phyloP scores from a whole-genome alignment of 53 echinoderm and acorn worm genomes.

The Paelopatides confundens region DNA sequence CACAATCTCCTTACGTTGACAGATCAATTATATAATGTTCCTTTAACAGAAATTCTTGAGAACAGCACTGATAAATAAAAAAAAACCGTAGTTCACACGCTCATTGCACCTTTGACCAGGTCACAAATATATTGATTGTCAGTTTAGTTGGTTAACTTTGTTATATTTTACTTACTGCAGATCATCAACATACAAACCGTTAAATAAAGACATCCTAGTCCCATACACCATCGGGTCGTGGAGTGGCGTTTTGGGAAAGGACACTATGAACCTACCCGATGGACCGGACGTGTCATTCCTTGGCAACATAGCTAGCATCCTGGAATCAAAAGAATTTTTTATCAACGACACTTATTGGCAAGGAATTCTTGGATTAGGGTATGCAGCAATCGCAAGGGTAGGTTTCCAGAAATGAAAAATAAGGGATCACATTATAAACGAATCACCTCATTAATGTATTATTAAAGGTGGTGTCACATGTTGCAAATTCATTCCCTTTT shows the following conservation, averaged over 20 bases:
- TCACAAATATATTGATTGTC: not conserved
- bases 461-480: too few species aligned
- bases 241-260: constrained; percentile 83
- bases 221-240: constrained; percentile 93
- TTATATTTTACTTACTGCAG: constrained; percentile 37
- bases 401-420: not conserved
- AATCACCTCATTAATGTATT: too few species aligned
- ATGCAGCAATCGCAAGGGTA: constrained; percentile 89
- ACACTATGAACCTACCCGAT: constrained; percentile 67
- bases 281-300: constrained; percentile 64
- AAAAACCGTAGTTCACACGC: not conserved
- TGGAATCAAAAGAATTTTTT: constrained; percentile 85
- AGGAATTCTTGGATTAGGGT: constrained; percentile 93
- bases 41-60: too few species aligned
- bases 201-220: constrained; percentile 62
- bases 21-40: too few species aligned
- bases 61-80: not conserved
- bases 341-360: constrained; percentile 95
- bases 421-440: too few species aligned
- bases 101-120: too few species aligned
- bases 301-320: constrained; percentile 84
- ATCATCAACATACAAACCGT: constrained; percentile 61
- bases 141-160: too few species aligned
- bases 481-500: too few species aligned
- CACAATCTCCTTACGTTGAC: too few species aligned